Conservation (phyloP, 1,140 invertebrate genomes). For the Drosophila bocqueti region DNA sequence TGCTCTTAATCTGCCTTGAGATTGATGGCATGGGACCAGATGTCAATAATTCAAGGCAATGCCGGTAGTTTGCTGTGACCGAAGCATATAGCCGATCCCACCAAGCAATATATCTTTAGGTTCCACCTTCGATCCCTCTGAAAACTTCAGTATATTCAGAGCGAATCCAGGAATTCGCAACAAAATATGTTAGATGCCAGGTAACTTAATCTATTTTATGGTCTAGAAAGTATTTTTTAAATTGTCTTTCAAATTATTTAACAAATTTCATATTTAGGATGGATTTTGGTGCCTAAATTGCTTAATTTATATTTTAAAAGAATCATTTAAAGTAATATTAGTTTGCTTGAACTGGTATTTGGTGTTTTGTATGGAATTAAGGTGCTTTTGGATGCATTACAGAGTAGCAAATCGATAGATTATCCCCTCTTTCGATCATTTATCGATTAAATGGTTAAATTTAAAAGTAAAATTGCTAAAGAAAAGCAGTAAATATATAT, state of each 20-base stretch:
- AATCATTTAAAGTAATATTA: neutral
- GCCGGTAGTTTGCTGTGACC: slow-evolving; percentile 45
- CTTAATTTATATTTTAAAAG: too few relatives aligned
- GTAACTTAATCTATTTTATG: neutral
- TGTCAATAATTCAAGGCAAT: slow-evolving; percentile 76
- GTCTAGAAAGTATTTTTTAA: neutral
- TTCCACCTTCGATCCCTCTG: neutral
- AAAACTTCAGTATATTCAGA: neutral
- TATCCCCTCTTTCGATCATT: neutral
- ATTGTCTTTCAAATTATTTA: too few relatives aligned
- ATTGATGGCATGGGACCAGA: slow-evolving; percentile 73
- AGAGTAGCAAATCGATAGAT: neutral
- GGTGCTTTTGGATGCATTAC: neutral
- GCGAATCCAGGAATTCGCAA: neutral
- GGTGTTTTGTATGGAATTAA: too few relatives aligned
- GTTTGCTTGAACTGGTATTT: neutral
- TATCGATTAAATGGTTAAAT: neutral
- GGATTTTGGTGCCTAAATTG: neutral
- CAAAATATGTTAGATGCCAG: neutral
- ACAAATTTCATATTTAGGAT: too few relatives aligned
- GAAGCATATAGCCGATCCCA: neutral
- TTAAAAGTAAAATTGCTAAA: neutral
- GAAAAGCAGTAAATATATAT: neutral
- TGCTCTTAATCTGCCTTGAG: slow-evolving; percentile 70
- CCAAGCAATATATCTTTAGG: neutral